Evolutionary conservation across 2,888 invertebrate species (phyloP), one percentile per base, ranked within the genome.

Genomic region (Cactoblastis cactorum): DNA sequence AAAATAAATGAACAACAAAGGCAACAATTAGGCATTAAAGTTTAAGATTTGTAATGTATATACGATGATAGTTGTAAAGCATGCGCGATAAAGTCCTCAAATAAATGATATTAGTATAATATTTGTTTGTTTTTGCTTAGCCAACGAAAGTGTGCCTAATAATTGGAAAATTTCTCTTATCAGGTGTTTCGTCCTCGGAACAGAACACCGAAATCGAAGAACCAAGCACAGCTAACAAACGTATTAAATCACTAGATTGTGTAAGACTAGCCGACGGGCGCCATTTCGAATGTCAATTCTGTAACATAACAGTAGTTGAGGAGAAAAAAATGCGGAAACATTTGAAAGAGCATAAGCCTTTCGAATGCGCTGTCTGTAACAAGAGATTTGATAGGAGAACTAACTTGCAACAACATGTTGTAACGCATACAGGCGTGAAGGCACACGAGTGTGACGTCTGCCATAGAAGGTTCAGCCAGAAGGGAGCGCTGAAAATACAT

Each of bases 241-340:
- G 43, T 11, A 32, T 43, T 11, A 15, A 43, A 15, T 43, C 43
- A 11, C 28, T 43, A 17, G 43, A 43, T 28, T 17, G 17, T 28
- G 15, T 43, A 28, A 43, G 1, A 11, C 17, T 43, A 28, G 43
- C 6, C 11, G 28, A 43, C 28, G 15, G 43, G n/a, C 15, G 17
- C 3, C 43, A 43, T 14, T 43, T 28, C 28, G 43, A 32, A 17
- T 43, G 43, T 9, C 43, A 43, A 11, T 43, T 46, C 14, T 46
- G 46, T 35, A 18, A 46, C 14, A 34, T 35, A 35, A 46, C 34
- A 3, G 11, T 46, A 4, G 22, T 14, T 5, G 46, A 35, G 11
- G 35, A 46, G 28, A 43, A 43, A 43, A 28, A 43, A 17, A 43
- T 43, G 43, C 43, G 43, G 5, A 43, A 28, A 43, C 46, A 46